A percentile compares a stretch with the other conserved stretches of the same genome.
Conservation (phyloP, 2,797 vertebrate genomes). For the Melanotaenia parkinsoni region DNA sequence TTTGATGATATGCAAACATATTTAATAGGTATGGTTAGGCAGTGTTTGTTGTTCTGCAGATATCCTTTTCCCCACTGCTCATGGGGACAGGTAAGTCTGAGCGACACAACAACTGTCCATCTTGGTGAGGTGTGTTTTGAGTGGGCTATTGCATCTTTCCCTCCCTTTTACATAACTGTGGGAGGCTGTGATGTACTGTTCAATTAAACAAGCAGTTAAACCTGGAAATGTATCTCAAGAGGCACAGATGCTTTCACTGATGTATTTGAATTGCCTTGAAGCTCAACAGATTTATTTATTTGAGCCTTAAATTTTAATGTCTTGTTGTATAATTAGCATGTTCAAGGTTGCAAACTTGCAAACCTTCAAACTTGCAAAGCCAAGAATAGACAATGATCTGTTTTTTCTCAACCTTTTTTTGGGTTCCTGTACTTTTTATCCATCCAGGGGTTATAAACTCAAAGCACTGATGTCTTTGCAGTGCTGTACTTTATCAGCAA, state of each 20-base stretch:
- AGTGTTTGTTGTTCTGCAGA: not conserved
- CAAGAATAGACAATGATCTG: not conserved
- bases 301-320: not conserved
- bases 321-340: not conserved
- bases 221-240: not conserved
- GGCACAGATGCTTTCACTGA: not conserved
- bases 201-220: not conserved
- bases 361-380: not conserved
- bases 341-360: no score
- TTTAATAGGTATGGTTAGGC: not conserved
- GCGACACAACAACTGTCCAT: not conserved
- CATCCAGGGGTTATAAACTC: not conserved
- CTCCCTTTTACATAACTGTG: not conserved
- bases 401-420: not conserved
- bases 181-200: not conserved
- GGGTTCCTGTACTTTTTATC: not conserved
- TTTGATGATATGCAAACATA: not conserved
- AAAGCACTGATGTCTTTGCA: not conserved
- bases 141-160: not conserved
- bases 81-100: not conserved
- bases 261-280: not conserved
- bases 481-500: slow-evolving; percentile 1
- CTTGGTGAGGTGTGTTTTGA: not conserved
- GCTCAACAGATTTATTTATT: not conserved
- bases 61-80: not conserved